Evolutionary conservation across 2,113 vertebrate genomes (phyloP), one percentile per base, ranked within the genome.

Genomic region (Tichodroma muraria): DNA sequence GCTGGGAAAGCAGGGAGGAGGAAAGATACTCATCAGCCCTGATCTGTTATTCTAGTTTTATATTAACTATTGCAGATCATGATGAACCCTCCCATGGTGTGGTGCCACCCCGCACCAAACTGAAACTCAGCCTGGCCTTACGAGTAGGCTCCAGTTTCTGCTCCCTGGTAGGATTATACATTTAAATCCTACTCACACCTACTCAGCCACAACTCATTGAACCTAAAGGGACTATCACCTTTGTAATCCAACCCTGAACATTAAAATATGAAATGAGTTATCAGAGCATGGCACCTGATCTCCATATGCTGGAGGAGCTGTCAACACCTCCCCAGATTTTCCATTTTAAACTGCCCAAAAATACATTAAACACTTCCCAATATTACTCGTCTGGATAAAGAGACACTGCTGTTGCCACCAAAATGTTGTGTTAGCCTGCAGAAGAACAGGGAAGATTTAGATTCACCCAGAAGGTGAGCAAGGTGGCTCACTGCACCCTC

Each of bases 1-100:
- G 89, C 15, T 76, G n/a, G 16, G 22, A 96, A 88, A 75, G 37
- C 52, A 85, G 52, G 60, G 75, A 88, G 85, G 81, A 89, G 88
- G 73, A 95, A 86, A 88, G 95, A 93, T 93, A 94, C 28, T 85
- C 88, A 94, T 95, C 95, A 94, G 90, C 71, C 65, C 90, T 56
- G 65, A 89, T 94, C 90, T 85, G 89, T 96, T 87, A 94, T 82
- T 94, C 72, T 70, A 31, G 85, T 95, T 94, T 92, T 81, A 89
- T 88, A 94, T 96, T 96, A 94, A 94, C 94, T 91, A 16, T 25
- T 88, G 59, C 75, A 94, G 85, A 90, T 79, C 30, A 18, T 5
- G 4, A 54, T 44, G 88, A 93, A 93, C 80, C 61, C 69, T 95
- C 81, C 68, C 33, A 8, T 37, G 69, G 49, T 27, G 8, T 56